phyloP scores from a whole-genome alignment of 1,140 invertebrate species.

The Pissodes strobi region DNA sequence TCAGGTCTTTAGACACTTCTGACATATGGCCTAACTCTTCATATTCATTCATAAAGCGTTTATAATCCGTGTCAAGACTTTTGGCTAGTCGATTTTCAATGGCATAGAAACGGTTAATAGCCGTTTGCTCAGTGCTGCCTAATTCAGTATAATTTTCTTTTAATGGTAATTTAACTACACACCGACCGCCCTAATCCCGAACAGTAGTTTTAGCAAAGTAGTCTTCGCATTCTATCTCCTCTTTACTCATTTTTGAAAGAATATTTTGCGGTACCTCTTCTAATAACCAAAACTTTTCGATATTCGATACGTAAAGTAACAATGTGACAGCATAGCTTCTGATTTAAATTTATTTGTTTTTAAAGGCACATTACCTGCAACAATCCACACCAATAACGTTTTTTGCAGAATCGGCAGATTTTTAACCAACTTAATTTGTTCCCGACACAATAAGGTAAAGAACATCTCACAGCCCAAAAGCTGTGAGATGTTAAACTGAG shows the following conservation, averaged over 20 bases:
- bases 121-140: slow-evolving; percentile 36
- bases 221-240: slow-evolving; percentile 34
- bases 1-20: slow-evolving; percentile 9
- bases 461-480: slow-evolving; percentile 43
- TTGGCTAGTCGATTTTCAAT: slow-evolving; percentile 32
- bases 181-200: slow-evolving; percentile 21
- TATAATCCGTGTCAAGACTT: slow-evolving; percentile 44
- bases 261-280: neutral
- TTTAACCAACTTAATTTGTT: slow-evolving; percentile 34
- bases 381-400: slow-evolving; percentile 46
- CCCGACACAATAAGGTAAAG: slow-evolving; percentile 35
- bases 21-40: too few relatives aligned
- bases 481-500: slow-evolving; percentile 38
- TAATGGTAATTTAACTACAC: slow-evolving; percentile 31
- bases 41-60: slow-evolving; percentile 54
- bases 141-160: slow-evolving; percentile 22
- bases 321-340: neutral
- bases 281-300: slow-evolving; percentile 26
- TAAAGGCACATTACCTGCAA: slow-evolving; percentile 12
- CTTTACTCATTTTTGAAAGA: slow-evolving; percentile 4
- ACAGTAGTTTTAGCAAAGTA: slow-evolving; percentile 22
- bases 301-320: neutral
- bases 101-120: slow-evolving; percentile 34
- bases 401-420: slow-evolving; percentile 43
- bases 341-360: neutral